Evolutionary conservation across 2,113 vertebrate species (phyloP), one percentile per base, ranked within the genome.

Genomic region (Dunckerocampus dactyliophorus): DNA sequence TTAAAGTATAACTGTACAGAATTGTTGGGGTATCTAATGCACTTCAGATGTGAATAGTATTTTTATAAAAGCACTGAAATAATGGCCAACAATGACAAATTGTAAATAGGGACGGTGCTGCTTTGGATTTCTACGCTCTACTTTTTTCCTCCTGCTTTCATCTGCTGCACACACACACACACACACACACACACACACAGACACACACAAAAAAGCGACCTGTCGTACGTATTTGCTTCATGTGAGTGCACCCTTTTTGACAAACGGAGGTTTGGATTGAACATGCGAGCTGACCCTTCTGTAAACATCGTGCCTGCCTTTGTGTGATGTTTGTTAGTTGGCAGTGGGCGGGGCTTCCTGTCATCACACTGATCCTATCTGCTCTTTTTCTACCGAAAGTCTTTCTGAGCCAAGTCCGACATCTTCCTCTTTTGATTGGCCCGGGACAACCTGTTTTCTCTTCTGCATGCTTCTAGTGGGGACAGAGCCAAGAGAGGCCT

Each of bases 21-120:
- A 83, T 85, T 63, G 82, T 67, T 77, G 75, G 79, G 76, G 67
- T 84, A 87, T 90, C 92, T 65, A 77, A 84, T 69, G 92, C 89
- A 93, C 92, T 93, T 92, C 92, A 97, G 95, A 97, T 97, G 95
- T 97, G 95, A 98, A 98, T 94, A 96, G 92, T 98, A 98, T 98
- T 98, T 98, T 95, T 97, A 93, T 98, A 96, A 93, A 56, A 94
- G 92, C 90, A 90, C 89, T 92, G 85, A 91, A 93, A 89, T 56
- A 56, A 21, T 88, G 88, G 92, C 77, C 90, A 85, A 87, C 86
- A 84, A 71, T 90, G 89, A 85, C 88, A 88, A 88, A 92, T 91
- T 96, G 94, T 97, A 95, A 92, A 97, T 95, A 95, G 89, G 87
- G 86, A 88, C 87, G 31, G 87, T 87, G 76, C 74, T 49, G 77